Percentiles rank a stretch among this genome's conserved stretches.
Evolutionary conservation across 2,797 vertebrate genomes (phyloP).

Genomic region (Carduelis carduelis): DNA sequence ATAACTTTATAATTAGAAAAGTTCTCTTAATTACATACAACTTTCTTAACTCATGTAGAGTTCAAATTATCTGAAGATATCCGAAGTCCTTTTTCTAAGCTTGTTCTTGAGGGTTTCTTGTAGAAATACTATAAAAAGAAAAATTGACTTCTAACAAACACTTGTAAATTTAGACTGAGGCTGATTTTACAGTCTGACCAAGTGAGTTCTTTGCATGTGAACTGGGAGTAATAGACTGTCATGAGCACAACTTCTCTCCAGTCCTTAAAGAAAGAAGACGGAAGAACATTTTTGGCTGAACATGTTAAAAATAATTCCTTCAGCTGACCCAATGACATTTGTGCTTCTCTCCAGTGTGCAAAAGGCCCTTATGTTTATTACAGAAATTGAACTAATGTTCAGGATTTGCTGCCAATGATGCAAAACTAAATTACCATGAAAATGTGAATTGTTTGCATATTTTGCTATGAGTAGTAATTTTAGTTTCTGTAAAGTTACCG

Average conservation of each 20-base stretch:
- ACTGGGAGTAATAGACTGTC: neutral
- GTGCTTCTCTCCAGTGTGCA: neutral
- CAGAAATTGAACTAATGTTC: neutral
- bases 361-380: neutral
- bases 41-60: neutral
- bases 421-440: neutral
- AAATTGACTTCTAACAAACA: neutral
- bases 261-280: neutral
- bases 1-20: neutral
- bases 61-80: neutral
- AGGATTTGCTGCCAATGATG: neutral
- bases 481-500: neutral
- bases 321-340: neutral
- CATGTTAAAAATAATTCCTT: neutral
- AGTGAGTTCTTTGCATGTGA: neutral
- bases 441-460: neutral
- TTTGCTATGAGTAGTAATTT: neutral
- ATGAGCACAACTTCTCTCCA: neutral
- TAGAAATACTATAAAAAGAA: neutral
- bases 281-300: neutral
- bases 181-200: neutral
- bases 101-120: neutral
- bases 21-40: neutral
- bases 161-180: neutral
- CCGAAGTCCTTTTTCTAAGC: neutral